Conservation (phyloP, 2,888 invertebrate species). For the Allolobophora icterica region DNA sequence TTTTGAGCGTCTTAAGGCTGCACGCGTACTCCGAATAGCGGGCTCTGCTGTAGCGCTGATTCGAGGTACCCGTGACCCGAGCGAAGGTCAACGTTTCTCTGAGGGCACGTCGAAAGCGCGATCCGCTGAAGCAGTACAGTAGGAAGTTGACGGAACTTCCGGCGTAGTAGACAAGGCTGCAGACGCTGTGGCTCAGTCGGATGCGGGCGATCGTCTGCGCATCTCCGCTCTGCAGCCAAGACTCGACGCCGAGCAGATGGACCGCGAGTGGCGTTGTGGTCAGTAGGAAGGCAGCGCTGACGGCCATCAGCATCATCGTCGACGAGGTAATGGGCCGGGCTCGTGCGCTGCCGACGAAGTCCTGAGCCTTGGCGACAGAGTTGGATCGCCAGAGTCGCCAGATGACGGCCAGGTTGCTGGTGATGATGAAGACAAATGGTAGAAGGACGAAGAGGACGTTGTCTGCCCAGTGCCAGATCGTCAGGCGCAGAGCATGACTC, state of each 20-base stretch:
- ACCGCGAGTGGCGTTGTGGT: conserved; percentile 39
- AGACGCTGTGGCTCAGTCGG: conserved; percentile 33
- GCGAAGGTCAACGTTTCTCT: background rate
- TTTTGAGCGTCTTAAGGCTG: background rate
- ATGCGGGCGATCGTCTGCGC: conserved; percentile 19
- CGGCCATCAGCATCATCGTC: conserved; percentile 39
- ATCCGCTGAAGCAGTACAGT: conserved; percentile 41
- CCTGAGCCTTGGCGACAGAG: background rate
- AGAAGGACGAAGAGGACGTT: conserved; percentile 36
- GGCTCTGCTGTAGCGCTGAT: background rate
- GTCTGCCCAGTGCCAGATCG: conserved; percentile 43
- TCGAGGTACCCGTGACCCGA: background rate
- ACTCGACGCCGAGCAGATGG: conserved; percentile 30
- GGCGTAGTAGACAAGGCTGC: conserved; percentile 38
- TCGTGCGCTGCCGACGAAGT: conserved; percentile 9
- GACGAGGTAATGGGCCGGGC: conserved; percentile 36
- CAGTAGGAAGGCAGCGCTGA: conserved; percentile 39
- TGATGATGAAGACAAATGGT: conserved; percentile 40
- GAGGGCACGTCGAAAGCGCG: conserved; percentile 36
- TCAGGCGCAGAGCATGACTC: background rate
- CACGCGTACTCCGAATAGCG: background rate
- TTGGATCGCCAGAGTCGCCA: conserved; percentile 30
- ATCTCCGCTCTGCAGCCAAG: conserved; percentile 12
- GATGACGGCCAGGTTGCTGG: conserved; percentile 37
- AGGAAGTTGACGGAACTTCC: conserved; percentile 42